Conservation (phyloP, 1,140 invertebrate genomes). For the Sycobia sp. region DNA sequence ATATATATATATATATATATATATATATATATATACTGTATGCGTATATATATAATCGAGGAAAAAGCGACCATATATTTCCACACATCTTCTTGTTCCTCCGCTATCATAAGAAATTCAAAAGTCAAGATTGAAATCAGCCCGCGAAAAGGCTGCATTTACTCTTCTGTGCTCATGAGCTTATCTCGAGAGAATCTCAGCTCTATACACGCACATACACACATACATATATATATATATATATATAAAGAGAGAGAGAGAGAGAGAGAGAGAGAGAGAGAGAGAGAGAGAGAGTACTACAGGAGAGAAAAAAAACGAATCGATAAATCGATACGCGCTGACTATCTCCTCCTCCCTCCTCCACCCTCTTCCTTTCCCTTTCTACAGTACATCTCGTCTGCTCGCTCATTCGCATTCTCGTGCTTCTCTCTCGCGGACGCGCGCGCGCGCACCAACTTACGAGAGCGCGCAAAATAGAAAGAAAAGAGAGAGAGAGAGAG, state of each 20-base stretch:
- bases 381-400: neutral
- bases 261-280: slow-evolving; percentile 21
- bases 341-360: neutral
- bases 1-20: no score
- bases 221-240: no score
- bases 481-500: neutral
- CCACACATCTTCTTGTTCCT: neutral
- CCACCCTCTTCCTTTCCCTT: no score
- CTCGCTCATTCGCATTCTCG: slow-evolving; percentile 17
- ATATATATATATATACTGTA: no score
- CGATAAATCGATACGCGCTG: slow-evolving; percentile 23
- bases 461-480: slow-evolving; percentile 3
- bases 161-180: neutral
- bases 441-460: neutral
- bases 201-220: slow-evolving; percentile 21
- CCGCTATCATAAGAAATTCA: slow-evolving; percentile 11
- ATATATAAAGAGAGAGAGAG: no score
- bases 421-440: neutral
- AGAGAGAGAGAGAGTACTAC: no score
- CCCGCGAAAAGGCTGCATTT: neutral
- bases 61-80: no score
- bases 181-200: slow-evolving; percentile 22
- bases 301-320: no score
- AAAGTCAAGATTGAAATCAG: slow-evolving; percentile 20
- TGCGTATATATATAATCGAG: neutral